Percentiles rank a stretch among this genome's conserved stretches.
Evolutionary conservation across 2,113 vertebrate genomes (phyloP).

Genomic region (Turnix velox): DNA sequence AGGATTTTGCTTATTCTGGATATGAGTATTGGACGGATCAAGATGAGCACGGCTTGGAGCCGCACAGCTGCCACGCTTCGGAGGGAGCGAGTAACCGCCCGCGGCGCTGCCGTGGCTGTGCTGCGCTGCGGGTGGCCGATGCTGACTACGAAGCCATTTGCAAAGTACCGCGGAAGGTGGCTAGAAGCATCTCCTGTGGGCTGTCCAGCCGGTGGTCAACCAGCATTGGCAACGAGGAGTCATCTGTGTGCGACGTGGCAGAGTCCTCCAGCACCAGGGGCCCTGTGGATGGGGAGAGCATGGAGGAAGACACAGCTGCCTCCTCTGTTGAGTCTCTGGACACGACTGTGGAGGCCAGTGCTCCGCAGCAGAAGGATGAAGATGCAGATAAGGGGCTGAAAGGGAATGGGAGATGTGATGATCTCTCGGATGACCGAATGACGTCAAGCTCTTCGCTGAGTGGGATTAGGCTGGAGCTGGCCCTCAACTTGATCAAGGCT

Average conservation of each 20-base stretch:
- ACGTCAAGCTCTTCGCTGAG: constrained; percentile 24
- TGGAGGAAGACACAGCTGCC: constrained; percentile 72
- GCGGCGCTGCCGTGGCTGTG: constrained; percentile 84
- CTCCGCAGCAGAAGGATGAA: constrained; percentile 52
- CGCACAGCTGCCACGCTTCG: constrained; percentile 68
- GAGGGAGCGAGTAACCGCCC: constrained; percentile 71
- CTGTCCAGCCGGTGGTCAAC: constrained; percentile 78
- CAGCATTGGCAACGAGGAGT: constrained; percentile 68
- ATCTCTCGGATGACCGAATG: constrained; percentile 70
- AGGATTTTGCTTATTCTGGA: constrained; percentile 86
- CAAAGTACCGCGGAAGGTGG: constrained; percentile 84
- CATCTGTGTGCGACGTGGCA: constrained; percentile 60
- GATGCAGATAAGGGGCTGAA: constrained; percentile 55
- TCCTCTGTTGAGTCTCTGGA: constrained; percentile 87
- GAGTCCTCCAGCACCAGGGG: constrained; percentile 62
- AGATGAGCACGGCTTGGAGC: constrained; percentile 74
- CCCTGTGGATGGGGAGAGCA: constrained; percentile 76
- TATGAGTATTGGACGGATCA: constrained; percentile 90
- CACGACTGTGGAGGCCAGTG: constrained; percentile 65
- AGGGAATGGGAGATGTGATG: constrained; percentile 76
- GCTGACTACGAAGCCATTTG: constrained; percentile 93
- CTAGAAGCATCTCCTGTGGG: constrained; percentile 80
- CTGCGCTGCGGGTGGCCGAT: constrained; percentile 83
- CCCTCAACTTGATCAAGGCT: constrained; percentile 77
- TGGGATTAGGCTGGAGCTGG: constrained; percentile 72